Evolutionary conservation across 2,113 vertebrate species (phyloP), one percentile per base, ranked within the genome.

Genomic region (Pedionomus torquatus): DNA sequence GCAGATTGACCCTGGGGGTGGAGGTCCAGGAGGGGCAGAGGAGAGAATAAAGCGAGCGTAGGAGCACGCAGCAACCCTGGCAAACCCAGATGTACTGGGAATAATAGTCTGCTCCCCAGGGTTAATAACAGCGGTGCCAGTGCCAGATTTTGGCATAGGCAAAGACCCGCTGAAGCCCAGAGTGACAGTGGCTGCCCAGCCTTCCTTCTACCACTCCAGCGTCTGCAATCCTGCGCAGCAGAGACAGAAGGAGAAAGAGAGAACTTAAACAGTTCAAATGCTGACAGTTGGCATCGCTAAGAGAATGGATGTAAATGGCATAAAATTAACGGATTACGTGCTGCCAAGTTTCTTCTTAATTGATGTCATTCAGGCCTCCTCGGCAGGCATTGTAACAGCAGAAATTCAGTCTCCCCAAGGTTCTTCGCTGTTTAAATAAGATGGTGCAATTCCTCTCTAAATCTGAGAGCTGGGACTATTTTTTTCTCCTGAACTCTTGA

Each of bases 301-400:
- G 80, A 93, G 80, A 93, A 72, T 85, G 88, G 77, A 85, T 89
- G 92, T 25, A 94, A 96, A 93, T 63, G 93, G 92, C 90, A 96
- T 72, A 87, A 94, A 97, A 97, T 96, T 92, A 94, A 87, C 96
- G 92, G 93, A 79, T 91, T 58, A 64, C 1, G 4, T 82, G 79
- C 90, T 96, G 95, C 97, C 96, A 97, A 96, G 81, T 92, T 95
- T 89, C 74, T 63, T 74, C 86, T 82, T 92, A 92, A 89, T 89
- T 91, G 95, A 89, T 97, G 95, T 74, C 90, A 91, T 91, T 89
- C 75, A 77, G 30, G 39, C 26, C 37, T 88, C 69, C 90, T 90
- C 90, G 71, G 83, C 81, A 95, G 93, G 83, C 83, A 58, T 58
- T 95, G 90, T 51, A 89, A 51, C 83, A 89, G 65, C 65, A 95